Evolutionary conservation across 2,113 vertebrate species (phyloP).

Genomic region (Cyanocitta stelleri): DNA sequence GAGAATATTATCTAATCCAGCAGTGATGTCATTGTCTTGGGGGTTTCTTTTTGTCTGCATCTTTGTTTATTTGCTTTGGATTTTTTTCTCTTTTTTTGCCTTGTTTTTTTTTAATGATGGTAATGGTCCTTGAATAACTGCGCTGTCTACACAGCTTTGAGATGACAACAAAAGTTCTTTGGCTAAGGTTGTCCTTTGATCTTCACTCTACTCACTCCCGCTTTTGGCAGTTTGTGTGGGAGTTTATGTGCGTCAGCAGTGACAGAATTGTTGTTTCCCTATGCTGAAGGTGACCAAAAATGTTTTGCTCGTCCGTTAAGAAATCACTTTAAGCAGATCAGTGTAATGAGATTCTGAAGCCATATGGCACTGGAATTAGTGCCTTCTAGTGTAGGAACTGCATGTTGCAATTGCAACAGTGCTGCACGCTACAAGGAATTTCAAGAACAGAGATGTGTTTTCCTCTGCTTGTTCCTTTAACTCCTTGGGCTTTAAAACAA

Average conservation of each 20-base stretch:
- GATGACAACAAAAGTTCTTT: not conserved
- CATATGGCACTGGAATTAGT: conserved; percentile 57
- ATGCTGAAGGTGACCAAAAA: conserved; percentile 25
- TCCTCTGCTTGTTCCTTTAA: not conserved
- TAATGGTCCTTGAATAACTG: not conserved
- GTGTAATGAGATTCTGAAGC: conserved; percentile 63
- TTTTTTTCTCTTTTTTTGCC: too few relatives aligned
- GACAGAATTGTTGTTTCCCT: not conserved
- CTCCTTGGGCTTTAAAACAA: not conserved
- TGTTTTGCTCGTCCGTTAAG: not conserved
- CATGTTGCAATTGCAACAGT: not conserved
- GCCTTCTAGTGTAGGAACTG: not conserved
- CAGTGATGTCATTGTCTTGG: not conserved
- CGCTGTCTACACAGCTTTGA: not conserved
- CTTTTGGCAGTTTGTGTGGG: not conserved
- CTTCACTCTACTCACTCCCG: not conserved
- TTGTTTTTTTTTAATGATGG: not conserved
- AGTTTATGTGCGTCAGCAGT: not conserved
- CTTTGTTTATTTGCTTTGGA: not conserved
- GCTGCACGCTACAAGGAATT: not conserved
- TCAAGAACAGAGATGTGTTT: not conserved
- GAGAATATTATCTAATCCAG: not conserved
- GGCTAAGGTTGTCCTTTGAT: not conserved
- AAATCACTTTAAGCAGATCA: conserved; percentile 56
- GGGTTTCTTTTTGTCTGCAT: not conserved